Evolutionary conservation across 2,797 vertebrate species (phyloP).

Genomic region (Phalloptychus januarius): DNA sequence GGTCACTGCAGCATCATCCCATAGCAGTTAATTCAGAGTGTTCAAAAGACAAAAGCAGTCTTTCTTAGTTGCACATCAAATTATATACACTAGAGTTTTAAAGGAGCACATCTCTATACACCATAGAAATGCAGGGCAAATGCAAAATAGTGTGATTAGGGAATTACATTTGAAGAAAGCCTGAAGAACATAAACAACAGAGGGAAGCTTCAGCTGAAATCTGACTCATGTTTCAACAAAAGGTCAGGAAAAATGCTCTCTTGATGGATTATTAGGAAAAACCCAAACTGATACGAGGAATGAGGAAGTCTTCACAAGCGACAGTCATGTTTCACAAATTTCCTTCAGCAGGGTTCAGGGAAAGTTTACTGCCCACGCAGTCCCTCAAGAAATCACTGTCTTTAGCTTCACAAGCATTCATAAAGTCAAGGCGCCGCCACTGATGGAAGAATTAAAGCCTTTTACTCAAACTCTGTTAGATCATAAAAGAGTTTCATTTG

Average conservation of each 20-base stretch:
- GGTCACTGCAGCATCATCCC: not conserved
- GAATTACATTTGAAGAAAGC: not conserved
- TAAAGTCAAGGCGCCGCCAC: constrained; percentile 36
- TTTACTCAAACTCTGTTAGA: constrained; percentile 48
- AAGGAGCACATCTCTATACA: not conserved
- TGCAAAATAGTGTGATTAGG: not conserved
- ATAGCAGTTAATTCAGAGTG: not conserved
- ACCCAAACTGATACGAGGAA: constrained; percentile 25
- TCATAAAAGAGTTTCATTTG: constrained; percentile 50
- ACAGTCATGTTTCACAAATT: constrained; percentile 60
- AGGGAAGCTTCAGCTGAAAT: constrained; percentile 28
- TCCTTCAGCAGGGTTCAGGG: constrained; percentile 64
- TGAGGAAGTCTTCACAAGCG: constrained; percentile 51
- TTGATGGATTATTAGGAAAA: constrained; percentile 39
- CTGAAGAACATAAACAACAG: not conserved
- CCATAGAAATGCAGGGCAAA: not conserved
- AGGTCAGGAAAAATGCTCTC: constrained; percentile 28
- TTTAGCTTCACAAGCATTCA: constrained; percentile 39
- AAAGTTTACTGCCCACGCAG: constrained; percentile 71
- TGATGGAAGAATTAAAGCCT: constrained; percentile 54
- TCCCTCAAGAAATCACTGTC: constrained; percentile 51
- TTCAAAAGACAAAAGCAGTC: not conserved
- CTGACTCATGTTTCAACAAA: constrained; percentile 26
- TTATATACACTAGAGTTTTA: not conserved
- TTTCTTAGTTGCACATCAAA: not conserved